Base-by-base conservation (phyloP, 1,140 invertebrate species). In the Amyelois transitella region DNA sequence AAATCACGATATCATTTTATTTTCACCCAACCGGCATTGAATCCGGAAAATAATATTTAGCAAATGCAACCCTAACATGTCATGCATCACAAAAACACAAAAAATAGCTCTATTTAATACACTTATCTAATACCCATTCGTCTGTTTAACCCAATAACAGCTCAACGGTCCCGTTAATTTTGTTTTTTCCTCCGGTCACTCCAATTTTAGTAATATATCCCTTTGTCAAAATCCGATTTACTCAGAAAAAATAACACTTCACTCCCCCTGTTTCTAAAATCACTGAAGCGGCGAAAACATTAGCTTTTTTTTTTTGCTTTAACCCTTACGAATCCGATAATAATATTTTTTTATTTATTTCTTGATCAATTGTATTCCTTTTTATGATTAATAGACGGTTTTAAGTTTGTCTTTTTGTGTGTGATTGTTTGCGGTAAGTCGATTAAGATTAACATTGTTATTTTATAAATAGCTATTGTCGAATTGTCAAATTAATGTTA, bases 211-310 rank as follows among this genome's bases (percentile, higher is more conserved):
- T 72, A 80, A 78, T 70, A n/a, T n/a, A 83, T 74, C 65, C 66
- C 65, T 54, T 57, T 65, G 73, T 74, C 71, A 75, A 77, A 86
- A 83, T 74, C 83, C 69, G 68, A 83, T 86, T 83, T 83, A 76
- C 67, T 65, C 64, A 82, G 84, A 86, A 83, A 81, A 79, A 60
- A 65, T 57, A 63, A 60, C 58, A 67, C 69, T 68, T 64, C 66
- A 62, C 45, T 21, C 19, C 58, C 49, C 67, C 63, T 72, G 62
- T 64, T 56, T 44, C 55, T 58, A 48, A 54, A 73, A 65, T 62
- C 68, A 58, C 54, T 68, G 58, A 58, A 71, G 77, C 73, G 76
- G 67, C 60, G 64, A 74, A 69, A 63, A 67, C 69, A 77, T 81
- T 82, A 80, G 62, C 65, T 69, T 72, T 72, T 75, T n/a, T n/a